Evolutionary conservation across 2,797 vertebrate species (phyloP), one percentile per base, ranked within the genome.

Genomic region (Tarsius wallacei): DNA sequence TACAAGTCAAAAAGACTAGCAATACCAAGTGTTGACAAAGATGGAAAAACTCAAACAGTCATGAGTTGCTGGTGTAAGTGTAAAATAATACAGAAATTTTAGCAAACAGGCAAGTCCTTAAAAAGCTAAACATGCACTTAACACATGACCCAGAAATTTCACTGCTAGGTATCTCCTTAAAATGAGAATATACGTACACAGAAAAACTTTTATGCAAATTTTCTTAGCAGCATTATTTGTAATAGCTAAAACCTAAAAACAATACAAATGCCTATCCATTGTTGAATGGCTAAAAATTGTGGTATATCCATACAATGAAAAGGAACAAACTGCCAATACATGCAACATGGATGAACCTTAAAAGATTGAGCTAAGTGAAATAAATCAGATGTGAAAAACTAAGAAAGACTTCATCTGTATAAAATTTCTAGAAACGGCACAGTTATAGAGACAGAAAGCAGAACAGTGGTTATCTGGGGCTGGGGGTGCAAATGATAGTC

Each of bases 381-480:
- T 59, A 94, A 93, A 77, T 14, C 16, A 87, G 68, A 83, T 24
- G 21, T 42, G 66, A 73, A 81, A n/a, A 15, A 66, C 13, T 21
- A 66, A 57, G 26, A 64, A 63, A 59, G 55, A 68, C 55, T 68
- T 64, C 63, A 16, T 86, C 47, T 87, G 19, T 53, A 33, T 51
- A 33, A 96, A 76, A 74, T 84, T 47, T 57, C 51, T 85, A 71
- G 53, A 73, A 92, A 85, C 88, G 49, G 21, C 80, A 78, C 47
- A 85, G 64, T 70, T 88, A 55, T 0, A 85, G 42, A 78, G 83
- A 61, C 17, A 47, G 80, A 68, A 77, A 85, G 59, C 21, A 89
- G 28, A 82, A 16, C 26, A 5, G 0, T 4, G 36, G 10, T 85
- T 81, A 73, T 31, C 59, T 36, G 10, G n/a, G 24, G 17, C 11